Conservation (phyloP, 2,113 vertebrate genomes). For the Sylvietta virens region DNA sequence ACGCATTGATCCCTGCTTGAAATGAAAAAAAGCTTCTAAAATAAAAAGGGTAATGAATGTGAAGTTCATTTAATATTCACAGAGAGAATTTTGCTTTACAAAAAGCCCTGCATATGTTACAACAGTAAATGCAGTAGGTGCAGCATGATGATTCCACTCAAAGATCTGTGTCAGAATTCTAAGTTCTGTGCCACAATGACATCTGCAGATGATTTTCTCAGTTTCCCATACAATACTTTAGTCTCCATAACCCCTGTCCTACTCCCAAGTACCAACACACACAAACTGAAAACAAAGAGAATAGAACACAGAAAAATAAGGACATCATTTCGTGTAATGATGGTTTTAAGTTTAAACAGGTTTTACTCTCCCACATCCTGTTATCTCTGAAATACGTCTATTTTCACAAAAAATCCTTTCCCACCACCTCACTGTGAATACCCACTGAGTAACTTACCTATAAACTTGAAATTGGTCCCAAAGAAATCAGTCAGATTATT, state of each 20-base stretch:
- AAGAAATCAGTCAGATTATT: not conserved
- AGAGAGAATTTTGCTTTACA: not conserved
- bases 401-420: not conserved
- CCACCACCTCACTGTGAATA: not conserved
- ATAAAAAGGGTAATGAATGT: not conserved
- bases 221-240: not conserved
- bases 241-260: not conserved
- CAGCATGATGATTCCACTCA: not conserved
- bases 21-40: not conserved
- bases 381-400: not conserved
- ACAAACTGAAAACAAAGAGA: not conserved
- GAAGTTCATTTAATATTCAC: not conserved
- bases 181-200: not conserved
- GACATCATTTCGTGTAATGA: not conserved
- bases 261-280: not conserved
- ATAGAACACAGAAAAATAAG: not conserved
- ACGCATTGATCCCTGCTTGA: not conserved
- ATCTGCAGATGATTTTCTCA: not conserved
- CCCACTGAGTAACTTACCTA: not conserved
- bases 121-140: not conserved
- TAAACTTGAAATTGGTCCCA: not conserved
- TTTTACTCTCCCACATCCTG: not conserved
- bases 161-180: not conserved
- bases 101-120: not conserved
- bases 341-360: not conserved